Evolutionary conservation across 2,797 vertebrate genomes (phyloP), one percentile per base, ranked within the genome.

Genomic region (Cossypha heuglini): DNA sequence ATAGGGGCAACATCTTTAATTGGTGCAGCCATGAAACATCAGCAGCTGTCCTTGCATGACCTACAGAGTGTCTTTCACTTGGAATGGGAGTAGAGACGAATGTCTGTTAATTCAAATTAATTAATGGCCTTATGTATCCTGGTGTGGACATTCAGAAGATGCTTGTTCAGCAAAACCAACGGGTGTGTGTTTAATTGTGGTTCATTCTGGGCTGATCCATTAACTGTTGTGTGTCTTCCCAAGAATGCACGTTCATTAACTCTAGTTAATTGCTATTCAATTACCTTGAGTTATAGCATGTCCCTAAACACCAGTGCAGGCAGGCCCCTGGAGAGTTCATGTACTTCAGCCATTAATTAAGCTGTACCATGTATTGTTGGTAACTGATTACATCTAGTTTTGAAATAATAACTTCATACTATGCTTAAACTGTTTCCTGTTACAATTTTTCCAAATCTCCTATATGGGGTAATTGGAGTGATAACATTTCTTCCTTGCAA

Each of bases 161-260:
- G 89, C 62, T 86, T 90, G 68, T 55, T 91, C 87, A 80, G 78
- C 73, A 86, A 76, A 94, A 91, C 61, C 69, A 91, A 73, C 0
- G 11, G 35, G 73, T 13, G 6, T 57, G 58, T 58, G 69, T 61
- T 76, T 85, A 76, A 94, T 5, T 31, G 86, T 77, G 84, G 72
- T 54, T 96, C 82, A 37, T 68, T 75, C 55, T 0, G 0, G 81
- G 73, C 66, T 63, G 73, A 91, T 83, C 79, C 76, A 76, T 69
- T 93, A 78, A 88, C 69, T 5, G 11, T 78, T 88, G 82, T 42
- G 61, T 62, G 59, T 67, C 94, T 84, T 84, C 87, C 33, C 82
- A 91, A 95, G 76, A 94, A 96, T 16, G 43, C 37, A 63, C 0
- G n/a, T 94, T 96, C 94, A 91, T 95, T 96, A 97, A 90, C 72